These are phyloP conservation scores for Elysia chlorotica DNA, from an alignment of 1,140 invertebrate genomes.

Conservation along the genomic window DNA sequence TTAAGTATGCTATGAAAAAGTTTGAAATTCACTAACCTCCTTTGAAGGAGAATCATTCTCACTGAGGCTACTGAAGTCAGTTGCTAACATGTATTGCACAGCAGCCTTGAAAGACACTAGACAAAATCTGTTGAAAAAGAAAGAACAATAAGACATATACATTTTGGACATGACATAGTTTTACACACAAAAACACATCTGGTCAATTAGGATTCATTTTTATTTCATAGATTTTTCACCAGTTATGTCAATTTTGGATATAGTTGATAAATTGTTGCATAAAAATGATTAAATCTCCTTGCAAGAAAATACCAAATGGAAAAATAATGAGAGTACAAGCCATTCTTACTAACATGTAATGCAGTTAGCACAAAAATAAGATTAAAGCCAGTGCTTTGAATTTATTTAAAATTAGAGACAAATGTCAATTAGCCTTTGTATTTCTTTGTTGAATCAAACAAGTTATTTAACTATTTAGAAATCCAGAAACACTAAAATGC, in stretches of 20 bases:
- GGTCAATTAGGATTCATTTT: no score
- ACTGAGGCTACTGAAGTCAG: conserved; percentile 39
- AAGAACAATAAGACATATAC: no score
- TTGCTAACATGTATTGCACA: conserved; percentile 46
- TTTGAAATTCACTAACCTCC: conserved; percentile 27
- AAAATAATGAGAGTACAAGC: no score
- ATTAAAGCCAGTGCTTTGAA: not conserved
- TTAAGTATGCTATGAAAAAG: not conserved
- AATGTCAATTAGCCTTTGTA: not conserved
- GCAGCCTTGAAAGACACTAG: conserved; percentile 56
- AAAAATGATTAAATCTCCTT: no score
- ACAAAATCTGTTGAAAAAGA: conserved; percentile 47
- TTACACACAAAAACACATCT: no score
- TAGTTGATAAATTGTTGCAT: no score
- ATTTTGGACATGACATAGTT: no score
- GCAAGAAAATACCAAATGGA: no score
- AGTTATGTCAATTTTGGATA: no score
- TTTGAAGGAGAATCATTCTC: conserved; percentile 22
- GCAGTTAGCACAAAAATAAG: no score
- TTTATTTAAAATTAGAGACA: not conserved
- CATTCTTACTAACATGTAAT: no score
- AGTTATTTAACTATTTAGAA: not conserved
- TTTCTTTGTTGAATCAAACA: not conserved
- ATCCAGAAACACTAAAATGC: not conserved
- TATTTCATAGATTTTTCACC: no score